These are phyloP conservation scores for Leptopilina boulardi DNA, from an alignment of 1,140 invertebrate genomes.

Conservation along the genomic window DNA sequence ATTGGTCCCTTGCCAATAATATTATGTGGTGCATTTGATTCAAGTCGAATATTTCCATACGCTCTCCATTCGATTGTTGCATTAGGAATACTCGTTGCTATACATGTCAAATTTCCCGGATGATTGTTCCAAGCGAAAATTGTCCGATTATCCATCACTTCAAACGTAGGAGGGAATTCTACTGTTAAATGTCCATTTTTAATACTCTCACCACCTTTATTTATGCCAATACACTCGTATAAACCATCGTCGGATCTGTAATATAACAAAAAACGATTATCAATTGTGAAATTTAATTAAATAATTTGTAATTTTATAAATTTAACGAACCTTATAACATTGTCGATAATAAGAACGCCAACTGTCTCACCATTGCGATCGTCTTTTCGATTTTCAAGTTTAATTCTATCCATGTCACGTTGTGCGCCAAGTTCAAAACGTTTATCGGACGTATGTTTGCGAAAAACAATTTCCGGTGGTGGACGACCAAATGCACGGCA, in stretches of 20 bases:
- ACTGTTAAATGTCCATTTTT: constrained; percentile 90
- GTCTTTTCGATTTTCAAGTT: constrained; percentile 76
- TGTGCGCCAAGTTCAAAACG: constrained; percentile 80
- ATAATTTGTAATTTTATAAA: too few relatives aligned
- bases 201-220: constrained; percentile 84
- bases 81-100: constrained; percentile 93
- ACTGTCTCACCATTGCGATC: constrained; percentile 79
- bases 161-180: constrained; percentile 88
- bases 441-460: constrained; percentile 78
- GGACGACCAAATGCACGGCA: constrained; percentile 88
- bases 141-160: constrained; percentile 82
- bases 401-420: constrained; percentile 79
- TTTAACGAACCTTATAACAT: constrained; percentile 56
- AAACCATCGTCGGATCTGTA: constrained; percentile 88
- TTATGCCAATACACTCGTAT: constrained; percentile 91
- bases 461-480: constrained; percentile 85
- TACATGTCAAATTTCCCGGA: constrained; percentile 90
- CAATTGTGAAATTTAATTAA: too few relatives aligned
- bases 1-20: constrained; percentile 82
- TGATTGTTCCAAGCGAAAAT: constrained; percentile 88
- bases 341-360: constrained; percentile 79
- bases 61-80: constrained; percentile 91
- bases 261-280: constrained; percentile 58
- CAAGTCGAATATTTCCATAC: constrained; percentile 69
- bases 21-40: constrained; percentile 77